phyloP scores from a whole-genome alignment of 2,113 vertebrate genomes.

The Struthidea cinerea region DNA sequence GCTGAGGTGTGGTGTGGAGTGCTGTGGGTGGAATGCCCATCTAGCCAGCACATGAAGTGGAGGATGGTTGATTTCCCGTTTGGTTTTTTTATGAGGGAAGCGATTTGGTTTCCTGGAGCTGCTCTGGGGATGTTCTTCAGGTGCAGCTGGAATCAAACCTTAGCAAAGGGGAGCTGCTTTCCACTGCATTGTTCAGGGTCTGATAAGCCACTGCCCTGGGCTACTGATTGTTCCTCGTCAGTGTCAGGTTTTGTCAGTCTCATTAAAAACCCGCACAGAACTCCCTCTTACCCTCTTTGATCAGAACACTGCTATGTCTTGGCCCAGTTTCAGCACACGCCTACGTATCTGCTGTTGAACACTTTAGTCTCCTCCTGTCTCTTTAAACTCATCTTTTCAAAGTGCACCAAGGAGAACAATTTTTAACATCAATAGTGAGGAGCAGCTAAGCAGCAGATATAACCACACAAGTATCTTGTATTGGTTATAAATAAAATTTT shows the following conservation, averaged over 20 bases:
- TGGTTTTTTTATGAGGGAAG: neutral
- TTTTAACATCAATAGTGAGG: neutral
- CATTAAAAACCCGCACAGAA: neutral
- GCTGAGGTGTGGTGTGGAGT: neutral
- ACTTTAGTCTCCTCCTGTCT: neutral
- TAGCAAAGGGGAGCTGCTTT: neutral
- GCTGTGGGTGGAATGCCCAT: neutral
- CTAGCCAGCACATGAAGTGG: neutral
- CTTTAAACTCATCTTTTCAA: neutral
- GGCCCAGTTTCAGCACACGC: slow-evolving; percentile 3
- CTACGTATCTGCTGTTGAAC: neutral
- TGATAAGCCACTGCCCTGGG: neutral
- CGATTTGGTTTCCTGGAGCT: neutral
- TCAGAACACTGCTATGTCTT: neutral
- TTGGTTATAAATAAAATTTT: neutral
- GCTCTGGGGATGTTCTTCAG: neutral
- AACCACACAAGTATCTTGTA: neutral
- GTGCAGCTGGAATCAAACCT: neutral
- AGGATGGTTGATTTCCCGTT: neutral
- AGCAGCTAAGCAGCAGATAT: neutral
- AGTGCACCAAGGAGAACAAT: neutral
- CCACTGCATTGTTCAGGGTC: neutral
- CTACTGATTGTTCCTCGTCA: neutral
- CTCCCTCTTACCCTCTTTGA: neutral
- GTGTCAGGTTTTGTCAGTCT: neutral